phyloP scores from a whole-genome alignment of 2,113 vertebrate species.

The Embiotoca jacksoni region DNA sequence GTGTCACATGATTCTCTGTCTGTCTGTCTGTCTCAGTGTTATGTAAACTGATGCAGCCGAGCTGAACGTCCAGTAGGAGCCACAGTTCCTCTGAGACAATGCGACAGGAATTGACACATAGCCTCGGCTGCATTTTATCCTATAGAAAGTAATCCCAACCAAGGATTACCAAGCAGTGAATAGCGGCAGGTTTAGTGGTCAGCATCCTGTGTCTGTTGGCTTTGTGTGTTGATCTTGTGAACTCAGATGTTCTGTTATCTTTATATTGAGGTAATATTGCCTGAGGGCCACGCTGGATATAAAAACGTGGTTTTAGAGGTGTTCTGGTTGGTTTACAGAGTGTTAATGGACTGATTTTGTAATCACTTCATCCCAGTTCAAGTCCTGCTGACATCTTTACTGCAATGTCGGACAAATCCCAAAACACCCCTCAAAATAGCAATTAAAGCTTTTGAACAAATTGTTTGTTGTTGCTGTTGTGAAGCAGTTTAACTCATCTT shows the following conservation, averaged over 20 bases:
- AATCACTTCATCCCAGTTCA: not conserved
- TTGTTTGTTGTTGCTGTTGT: not conserved
- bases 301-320: not conserved
- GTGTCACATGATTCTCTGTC: conserved; percentile 26
- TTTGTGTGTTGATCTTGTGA: conserved; percentile 17
- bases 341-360: not conserved
- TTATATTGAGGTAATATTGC: not conserved
- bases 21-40: conserved; percentile 21
- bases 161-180: conserved; percentile 5
- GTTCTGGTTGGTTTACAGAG: not conserved
- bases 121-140: conserved; percentile 13
- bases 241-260: conserved; percentile 14
- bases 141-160: conserved; percentile 8
- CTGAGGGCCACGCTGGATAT: not conserved
- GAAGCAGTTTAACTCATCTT: not conserved
- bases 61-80: conserved; percentile 23
- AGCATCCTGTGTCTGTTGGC: conserved; percentile 2
- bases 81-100: conserved; percentile 40
- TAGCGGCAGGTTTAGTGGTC: conserved; percentile 21
- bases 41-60: conserved; percentile 51
- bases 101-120: conserved; percentile 55
- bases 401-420: not conserved
- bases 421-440: not conserved
- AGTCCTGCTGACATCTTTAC: not conserved
- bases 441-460: too few relatives aligned